These are phyloP conservation scores for Notolabrus celidotus DNA, from an alignment of 2,797 vertebrate genomes.

Conservation along the genomic window DNA sequence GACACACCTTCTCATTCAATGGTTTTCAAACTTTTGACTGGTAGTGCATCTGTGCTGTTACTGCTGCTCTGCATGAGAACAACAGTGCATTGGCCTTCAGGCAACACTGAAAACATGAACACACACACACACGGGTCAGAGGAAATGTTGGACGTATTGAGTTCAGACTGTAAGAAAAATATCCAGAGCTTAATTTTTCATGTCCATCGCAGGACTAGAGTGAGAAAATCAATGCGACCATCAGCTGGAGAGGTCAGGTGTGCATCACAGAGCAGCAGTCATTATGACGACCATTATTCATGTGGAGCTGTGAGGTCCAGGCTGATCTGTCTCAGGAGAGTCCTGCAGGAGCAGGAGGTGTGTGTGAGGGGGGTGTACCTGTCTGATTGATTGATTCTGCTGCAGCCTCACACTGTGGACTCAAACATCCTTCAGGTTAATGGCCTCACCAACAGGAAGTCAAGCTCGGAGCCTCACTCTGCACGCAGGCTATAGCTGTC, in stretches of 20 bases:
- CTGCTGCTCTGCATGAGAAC: too few relatives aligned
- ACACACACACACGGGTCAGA: not conserved
- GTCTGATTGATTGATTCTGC: constrained; percentile 26
- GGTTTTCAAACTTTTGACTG: too few relatives aligned
- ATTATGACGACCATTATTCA: constrained; percentile 30
- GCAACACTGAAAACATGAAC: not conserved
- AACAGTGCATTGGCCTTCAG: not conserved
- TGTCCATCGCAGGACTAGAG: not conserved
- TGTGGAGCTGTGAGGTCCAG: not conserved
- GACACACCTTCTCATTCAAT: too few relatives aligned
- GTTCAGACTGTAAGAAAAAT: not conserved
- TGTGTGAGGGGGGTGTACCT: constrained; percentile 9
- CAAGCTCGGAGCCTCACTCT: constrained; percentile 1
- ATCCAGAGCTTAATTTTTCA: not conserved
- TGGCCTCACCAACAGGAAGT: constrained; percentile 7
- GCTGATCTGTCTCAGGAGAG: constrained; percentile 21
- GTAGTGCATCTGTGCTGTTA: too few relatives aligned
- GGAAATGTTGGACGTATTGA: not conserved
- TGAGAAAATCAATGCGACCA: constrained; percentile 14
- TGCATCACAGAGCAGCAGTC: constrained; percentile 3
- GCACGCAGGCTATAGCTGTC: not conserved
- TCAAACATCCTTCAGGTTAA: constrained; percentile 9
- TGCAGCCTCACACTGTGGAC: constrained; percentile 1
- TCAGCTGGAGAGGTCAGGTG: constrained; percentile 19
- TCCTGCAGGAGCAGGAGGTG: not conserved